Percentiles rank a stretch among this genome's conserved stretches.
These are phyloP conservation scores for Varanus komodoensis DNA, from an alignment of 2,113 vertebrate species.

Conservation along the genomic window DNA sequence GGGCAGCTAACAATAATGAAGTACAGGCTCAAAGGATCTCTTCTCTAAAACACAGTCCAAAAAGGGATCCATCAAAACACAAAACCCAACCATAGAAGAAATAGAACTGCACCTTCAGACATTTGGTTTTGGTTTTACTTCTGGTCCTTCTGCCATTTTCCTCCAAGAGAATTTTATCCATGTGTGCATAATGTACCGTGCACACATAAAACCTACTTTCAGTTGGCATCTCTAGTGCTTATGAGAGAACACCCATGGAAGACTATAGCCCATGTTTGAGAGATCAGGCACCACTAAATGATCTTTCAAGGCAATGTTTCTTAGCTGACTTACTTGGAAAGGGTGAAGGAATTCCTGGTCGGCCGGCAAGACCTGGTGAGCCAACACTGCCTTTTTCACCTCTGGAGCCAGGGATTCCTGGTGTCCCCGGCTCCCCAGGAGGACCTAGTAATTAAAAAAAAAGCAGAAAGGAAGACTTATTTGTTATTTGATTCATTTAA, in stretches of 20 bases:
- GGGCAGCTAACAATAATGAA: too few species aligned
- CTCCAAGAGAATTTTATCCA: background rate
- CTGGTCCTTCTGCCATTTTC: background rate
- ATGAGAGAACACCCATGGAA: background rate
- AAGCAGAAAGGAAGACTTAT: slow-evolving; percentile 30
- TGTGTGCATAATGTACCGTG: too few species aligned
- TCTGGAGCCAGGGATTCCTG: slow-evolving; percentile 78
- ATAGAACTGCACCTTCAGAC: too few species aligned
- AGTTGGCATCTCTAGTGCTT: background rate
- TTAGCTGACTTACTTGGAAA: slow-evolving; percentile 75
- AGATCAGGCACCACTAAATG: background rate
- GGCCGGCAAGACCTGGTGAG: slow-evolving; percentile 80
- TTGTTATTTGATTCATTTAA: too few species aligned
- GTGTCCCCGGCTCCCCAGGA: slow-evolving; percentile 80
- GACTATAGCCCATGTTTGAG: background rate
- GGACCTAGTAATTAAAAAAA: slow-evolving; percentile 73
- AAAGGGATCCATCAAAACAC: too few species aligned
- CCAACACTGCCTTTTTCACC: slow-evolving; percentile 84
- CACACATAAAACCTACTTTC: background rate
- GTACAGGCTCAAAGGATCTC: too few species aligned
- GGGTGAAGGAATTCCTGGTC: slow-evolving; percentile 74
- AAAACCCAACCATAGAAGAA: too few species aligned
- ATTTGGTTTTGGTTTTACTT: background rate
- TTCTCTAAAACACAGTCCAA: too few species aligned
- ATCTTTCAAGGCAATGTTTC: background rate